A percentile compares a stretch with the other conserved stretches of the same genome.
phyloP scores from a whole-genome alignment of 2,113 vertebrate species.

The Pterocles orientalis region DNA sequence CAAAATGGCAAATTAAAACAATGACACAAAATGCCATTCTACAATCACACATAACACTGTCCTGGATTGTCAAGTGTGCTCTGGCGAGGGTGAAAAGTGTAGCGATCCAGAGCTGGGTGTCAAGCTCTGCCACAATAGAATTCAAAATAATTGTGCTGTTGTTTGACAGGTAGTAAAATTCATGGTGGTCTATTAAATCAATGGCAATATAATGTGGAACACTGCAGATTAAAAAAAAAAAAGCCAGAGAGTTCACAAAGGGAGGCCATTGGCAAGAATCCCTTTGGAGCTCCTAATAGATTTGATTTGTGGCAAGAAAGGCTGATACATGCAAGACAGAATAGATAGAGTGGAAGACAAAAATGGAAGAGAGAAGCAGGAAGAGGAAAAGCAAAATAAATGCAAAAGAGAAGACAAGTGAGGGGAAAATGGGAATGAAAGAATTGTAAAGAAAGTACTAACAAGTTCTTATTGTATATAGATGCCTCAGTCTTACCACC shows the following conservation, averaged over 20 bases:
- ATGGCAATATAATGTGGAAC: conserved; percentile 60
- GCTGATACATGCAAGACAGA: not conserved
- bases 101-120: conserved; percentile 35
- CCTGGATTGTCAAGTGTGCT: not conserved
- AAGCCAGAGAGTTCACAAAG: conserved; percentile 24
- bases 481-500: not conserved
- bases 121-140: conserved; percentile 60
- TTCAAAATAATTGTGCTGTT: conserved; percentile 65
- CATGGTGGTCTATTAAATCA: conserved; percentile 66
- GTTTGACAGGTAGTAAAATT: conserved; percentile 73
- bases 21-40: not conserved
- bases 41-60: not conserved
- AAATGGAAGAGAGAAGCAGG: not conserved
- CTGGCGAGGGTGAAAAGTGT: conserved; percentile 45
- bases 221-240: conserved; percentile 52
- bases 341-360: not conserved
- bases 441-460: not conserved
- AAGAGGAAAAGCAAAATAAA: not conserved
- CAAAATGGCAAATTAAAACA: not conserved
- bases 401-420: not conserved
- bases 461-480: not conserved
- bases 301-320: conserved; percentile 44
- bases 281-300: conserved; percentile 43
- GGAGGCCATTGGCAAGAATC: conserved; percentile 17
- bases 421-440: not conserved